Conservation (phyloP, 2,888 invertebrate species). For the Vanessa cardui region DNA sequence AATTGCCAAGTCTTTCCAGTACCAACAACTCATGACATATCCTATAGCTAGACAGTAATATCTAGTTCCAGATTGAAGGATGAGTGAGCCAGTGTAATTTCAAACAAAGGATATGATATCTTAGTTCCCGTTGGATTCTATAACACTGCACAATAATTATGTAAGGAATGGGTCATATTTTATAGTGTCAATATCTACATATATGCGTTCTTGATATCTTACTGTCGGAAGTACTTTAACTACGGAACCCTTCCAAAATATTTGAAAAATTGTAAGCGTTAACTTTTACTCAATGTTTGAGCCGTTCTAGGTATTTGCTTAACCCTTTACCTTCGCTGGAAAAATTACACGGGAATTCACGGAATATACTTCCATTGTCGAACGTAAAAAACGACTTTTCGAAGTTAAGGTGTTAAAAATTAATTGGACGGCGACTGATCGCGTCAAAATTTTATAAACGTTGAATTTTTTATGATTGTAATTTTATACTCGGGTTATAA, state of each 20-base stretch:
- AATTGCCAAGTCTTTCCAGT: no score
- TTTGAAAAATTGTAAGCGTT: background rate
- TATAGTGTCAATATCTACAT: no score
- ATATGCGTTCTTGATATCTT: no score
- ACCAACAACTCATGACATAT: no score
- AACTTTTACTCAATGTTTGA: background rate
- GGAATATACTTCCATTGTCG: background rate
- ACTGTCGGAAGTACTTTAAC: background rate
- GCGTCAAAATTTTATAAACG: background rate
- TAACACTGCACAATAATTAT: no score
- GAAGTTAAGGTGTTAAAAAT: background rate
- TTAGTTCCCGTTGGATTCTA: no score
- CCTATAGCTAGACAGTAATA: no score
- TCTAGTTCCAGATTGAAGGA: no score
- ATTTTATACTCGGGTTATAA: no score
- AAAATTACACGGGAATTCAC: background rate
- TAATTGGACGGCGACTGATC: background rate
- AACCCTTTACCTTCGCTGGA: background rate
- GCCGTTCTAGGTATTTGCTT: background rate
- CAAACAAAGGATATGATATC: no score
- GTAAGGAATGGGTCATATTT: no score
- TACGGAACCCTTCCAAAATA: background rate
- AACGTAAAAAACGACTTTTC: constrained; percentile 2
- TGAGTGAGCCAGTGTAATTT: no score
- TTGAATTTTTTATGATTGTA: background rate